Evolutionary conservation across 2,113 vertebrate species (phyloP).

Genomic region (Capricornis sumatraensis): DNA sequence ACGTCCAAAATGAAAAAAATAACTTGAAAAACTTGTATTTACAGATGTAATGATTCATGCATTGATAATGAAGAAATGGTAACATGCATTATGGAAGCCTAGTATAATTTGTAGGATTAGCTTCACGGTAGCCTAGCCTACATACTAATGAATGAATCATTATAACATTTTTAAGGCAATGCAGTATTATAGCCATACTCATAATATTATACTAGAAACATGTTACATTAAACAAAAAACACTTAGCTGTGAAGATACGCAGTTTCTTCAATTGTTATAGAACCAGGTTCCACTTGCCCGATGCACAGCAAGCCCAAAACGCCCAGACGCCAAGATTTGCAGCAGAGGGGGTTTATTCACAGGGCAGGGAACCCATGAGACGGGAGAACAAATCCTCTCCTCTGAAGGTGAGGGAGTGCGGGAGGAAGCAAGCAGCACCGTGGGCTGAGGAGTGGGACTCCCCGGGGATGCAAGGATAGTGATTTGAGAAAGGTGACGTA

Average conservation of each 20-base stretch:
- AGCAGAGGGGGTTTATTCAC: not conserved
- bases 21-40: not conserved
- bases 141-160: not conserved
- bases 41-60: not conserved
- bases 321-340: not conserved
- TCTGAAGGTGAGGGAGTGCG: not conserved
- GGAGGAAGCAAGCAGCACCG: not conserved
- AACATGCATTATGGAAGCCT: not conserved
- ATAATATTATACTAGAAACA: not conserved
- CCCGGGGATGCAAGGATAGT: not conserved
- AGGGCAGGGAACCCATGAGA: not conserved
- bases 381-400: not conserved
- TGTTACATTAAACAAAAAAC: not conserved
- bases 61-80: not conserved
- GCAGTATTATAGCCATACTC: not conserved
- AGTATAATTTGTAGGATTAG: no score
- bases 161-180: not conserved
- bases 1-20: not conserved
- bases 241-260: not conserved
- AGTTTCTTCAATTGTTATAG: not conserved
- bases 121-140: not conserved
- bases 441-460: not conserved
- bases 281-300: not conserved
- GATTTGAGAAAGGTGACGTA: not conserved
- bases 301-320: not conserved